These are phyloP conservation scores for Oscheius sp. DNA, from an alignment of 2,888 invertebrate species.

Conservation along the genomic window DNA sequence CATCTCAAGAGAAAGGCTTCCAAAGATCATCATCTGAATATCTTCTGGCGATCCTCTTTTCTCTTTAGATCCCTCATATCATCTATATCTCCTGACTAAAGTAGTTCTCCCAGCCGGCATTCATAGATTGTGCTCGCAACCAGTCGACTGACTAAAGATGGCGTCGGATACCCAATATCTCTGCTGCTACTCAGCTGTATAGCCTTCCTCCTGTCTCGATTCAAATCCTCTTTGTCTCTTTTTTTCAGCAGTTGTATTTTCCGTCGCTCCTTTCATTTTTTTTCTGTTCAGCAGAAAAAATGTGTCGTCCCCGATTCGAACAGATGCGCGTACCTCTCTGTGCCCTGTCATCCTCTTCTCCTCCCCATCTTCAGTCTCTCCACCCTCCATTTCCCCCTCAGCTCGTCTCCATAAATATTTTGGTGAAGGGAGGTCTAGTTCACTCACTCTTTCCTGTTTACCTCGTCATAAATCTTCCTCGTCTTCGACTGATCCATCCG, in stretches of 20 bases:
- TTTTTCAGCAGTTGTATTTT: conserved; percentile 11
- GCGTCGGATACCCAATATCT: too few species aligned
- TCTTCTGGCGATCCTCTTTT: too few species aligned
- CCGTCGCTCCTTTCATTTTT: background rate
- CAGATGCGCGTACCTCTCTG: conserved; percentile 1
- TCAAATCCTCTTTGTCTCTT: conserved; percentile 15
- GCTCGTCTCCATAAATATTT: background rate
- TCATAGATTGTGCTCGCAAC: too few species aligned
- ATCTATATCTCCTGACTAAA: too few species aligned
- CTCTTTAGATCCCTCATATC: too few species aligned
- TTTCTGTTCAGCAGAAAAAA: background rate
- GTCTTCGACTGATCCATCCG: background rate
- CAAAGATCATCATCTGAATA: too few species aligned
- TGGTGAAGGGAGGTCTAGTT: background rate
- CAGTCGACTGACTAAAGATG: too few species aligned
- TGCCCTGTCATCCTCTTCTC: background rate
- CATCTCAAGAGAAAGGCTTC: too few species aligned
- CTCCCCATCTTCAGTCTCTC: conserved; percentile 2
- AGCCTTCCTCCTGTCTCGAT: too few species aligned
- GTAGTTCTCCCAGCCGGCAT: too few species aligned
- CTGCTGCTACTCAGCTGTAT: too few species aligned
- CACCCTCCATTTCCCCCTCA: background rate
- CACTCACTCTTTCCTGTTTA: background rate
- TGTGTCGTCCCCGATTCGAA: background rate
- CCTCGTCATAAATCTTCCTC: background rate